These are phyloP conservation scores for Cranoglanis bouderius DNA, from an alignment of 2,113 vertebrate species.

Conservation along the genomic window DNA sequence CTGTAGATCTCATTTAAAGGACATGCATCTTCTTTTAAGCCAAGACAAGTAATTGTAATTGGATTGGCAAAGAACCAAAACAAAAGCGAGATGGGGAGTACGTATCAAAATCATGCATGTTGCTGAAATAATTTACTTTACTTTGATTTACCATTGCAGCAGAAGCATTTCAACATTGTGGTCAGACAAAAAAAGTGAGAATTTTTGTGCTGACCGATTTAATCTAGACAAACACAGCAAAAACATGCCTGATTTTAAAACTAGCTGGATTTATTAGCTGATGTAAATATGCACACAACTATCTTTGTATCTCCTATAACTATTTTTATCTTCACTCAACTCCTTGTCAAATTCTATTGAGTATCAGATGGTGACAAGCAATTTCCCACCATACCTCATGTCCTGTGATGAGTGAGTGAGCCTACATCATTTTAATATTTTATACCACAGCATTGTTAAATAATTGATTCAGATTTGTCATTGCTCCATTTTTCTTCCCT, in stretches of 20 bases:
- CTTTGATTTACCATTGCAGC: neutral
- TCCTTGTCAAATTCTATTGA: neutral
- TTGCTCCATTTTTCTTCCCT: neutral
- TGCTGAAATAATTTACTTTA: neutral
- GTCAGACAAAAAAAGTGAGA: neutral
- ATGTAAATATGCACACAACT: neutral
- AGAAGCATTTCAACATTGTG: slow-evolving; percentile 9
- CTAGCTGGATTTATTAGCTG: neutral
- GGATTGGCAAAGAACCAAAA: slow-evolving; percentile 54
- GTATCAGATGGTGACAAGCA: neutral
- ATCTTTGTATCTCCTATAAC: neutral
- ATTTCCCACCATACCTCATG: neutral
- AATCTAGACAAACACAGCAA: neutral
- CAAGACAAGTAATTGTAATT: slow-evolving; percentile 60
- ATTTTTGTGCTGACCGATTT: neutral
- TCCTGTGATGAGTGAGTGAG: neutral
- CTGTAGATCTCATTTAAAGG: slow-evolving; percentile 44
- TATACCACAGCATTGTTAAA: slow-evolving; percentile 4
- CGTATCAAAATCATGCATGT: neutral
- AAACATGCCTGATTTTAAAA: neutral
- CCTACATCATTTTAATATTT: slow-evolving; percentile 21
- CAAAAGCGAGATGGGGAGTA: neutral
- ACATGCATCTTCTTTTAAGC: slow-evolving; percentile 51
- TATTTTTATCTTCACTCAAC: neutral
- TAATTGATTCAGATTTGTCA: slow-evolving; percentile 11